Base-by-base conservation (phyloP, 1,140 invertebrate genomes). In the Macrocentrus cingulum region DNA sequence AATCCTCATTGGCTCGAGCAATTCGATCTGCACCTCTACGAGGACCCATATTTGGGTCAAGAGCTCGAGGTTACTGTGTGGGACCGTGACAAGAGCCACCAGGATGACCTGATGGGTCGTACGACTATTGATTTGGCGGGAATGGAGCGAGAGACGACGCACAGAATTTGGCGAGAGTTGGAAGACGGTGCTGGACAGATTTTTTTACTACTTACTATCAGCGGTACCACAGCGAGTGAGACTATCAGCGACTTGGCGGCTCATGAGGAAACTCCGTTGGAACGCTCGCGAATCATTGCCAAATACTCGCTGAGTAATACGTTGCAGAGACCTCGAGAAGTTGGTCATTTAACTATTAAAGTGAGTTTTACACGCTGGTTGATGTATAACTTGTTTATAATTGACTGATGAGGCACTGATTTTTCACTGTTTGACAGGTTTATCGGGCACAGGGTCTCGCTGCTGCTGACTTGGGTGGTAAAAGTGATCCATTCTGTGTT, bases 401-500 rank as follows among this genome's bases (percentile, higher is more conserved):
- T 46, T 19, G 3, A 52, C 57, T 44, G 45, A 58, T 58, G 63
- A 59, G 19, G 5, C n/a, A 55, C 2, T 2, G 51, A 41, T 9
- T 6, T 51, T 9, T 18, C 50, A 42, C 8, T n/a, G 25, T 32
- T 46, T 57, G 39, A 6, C 9, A 79, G 77, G 75, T 98, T 0
- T 96, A 89, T 69, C 87, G 89, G 65, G 95, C 94, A 3, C 89
- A 91, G 58, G 93, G 94, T 7, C 76, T 98, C 2, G 92, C 90
- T 0, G 90, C 94, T 0, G 94, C 94, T 0, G 95, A 97, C 74
- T 80, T 97, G 19, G 93, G 93, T 4, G 94, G 95, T 0, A 95
- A 94, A 70, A 93, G 91, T 63, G 97, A 99, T 82, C 97, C 97
- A 0, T 99, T 99, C 76, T 98, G 94, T 80, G 96, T 99, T 0